Evolutionary conservation across 1,140 invertebrate genomes (phyloP).

Genomic region (Scaptodrosophila lebanonensis): DNA sequence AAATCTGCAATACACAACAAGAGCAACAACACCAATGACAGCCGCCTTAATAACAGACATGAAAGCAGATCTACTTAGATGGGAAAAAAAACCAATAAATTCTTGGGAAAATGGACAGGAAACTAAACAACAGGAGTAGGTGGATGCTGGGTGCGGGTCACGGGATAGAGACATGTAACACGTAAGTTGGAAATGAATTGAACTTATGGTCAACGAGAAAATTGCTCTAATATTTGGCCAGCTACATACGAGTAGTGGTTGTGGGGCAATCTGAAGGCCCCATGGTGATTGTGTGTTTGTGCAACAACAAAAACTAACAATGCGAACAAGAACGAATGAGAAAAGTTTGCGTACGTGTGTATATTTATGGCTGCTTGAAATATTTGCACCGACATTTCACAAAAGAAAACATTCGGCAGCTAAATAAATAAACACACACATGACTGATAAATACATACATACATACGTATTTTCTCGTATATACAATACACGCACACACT

Average conservation of each 20-base stretch:
- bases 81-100: slow-evolving; percentile 51
- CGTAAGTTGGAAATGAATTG: slow-evolving; percentile 42
- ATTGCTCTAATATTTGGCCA: slow-evolving; percentile 32
- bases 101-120: slow-evolving; percentile 45
- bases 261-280: too few relatives aligned
- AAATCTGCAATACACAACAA: slow-evolving; percentile 53
- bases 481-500: too few relatives aligned
- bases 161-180: slow-evolving; percentile 4
- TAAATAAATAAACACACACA: too few relatives aligned
- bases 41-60: slow-evolving; percentile 10
- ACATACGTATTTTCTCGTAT: too few relatives aligned
- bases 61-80: slow-evolving; percentile 60
- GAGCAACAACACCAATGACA: slow-evolving; percentile 15
- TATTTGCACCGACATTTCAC: too few relatives aligned
- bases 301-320: too few relatives aligned
- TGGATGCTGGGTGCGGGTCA: slow-evolving; percentile 22
- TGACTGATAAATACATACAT: too few relatives aligned
- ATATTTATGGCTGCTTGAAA: slow-evolving; percentile 9
- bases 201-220: slow-evolving; percentile 54
- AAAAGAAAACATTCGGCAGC: too few relatives aligned
- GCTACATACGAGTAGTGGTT: not conserved
- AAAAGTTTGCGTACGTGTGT: slow-evolving; percentile 1
- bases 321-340: too few relatives aligned
- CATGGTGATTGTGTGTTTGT: too few relatives aligned
- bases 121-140: not conserved